phyloP scores from a whole-genome alignment of 2,113 vertebrate species.

The Beaufortia kweichowensis region DNA sequence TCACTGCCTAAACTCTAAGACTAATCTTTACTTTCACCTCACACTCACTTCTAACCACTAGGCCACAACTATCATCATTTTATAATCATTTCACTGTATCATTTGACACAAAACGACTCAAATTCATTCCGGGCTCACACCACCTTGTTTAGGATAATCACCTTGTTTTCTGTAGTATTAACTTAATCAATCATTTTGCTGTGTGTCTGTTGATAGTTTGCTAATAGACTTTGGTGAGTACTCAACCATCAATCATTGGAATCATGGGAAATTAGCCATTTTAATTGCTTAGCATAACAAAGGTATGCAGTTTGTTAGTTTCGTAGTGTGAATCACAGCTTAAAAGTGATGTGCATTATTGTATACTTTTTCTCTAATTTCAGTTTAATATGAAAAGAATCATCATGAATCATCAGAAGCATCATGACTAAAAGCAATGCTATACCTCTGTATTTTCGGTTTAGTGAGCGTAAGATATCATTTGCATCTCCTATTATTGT shows the following conservation, averaged over 20 bases:
- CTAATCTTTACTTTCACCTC: too few relatives aligned
- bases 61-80: too few relatives aligned
- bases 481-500: slow-evolving; percentile 7
- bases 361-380: background rate
- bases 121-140: too few relatives aligned
- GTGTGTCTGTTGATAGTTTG: background rate
- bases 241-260: background rate
- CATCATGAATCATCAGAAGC: too few relatives aligned
- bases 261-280: background rate
- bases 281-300: background rate
- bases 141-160: background rate
- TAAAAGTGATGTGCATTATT: background rate
- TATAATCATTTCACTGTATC: too few relatives aligned
- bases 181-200: too few relatives aligned
- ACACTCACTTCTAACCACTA: too few relatives aligned
- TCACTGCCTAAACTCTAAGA: too few relatives aligned
- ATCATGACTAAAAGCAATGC: too few relatives aligned
- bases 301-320: background rate
- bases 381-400: too few relatives aligned
- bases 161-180: background rate
- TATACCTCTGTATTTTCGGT: too few relatives aligned
- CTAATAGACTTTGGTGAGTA: background rate
- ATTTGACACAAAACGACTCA: too few relatives aligned
- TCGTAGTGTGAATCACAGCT: background rate
- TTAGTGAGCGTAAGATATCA: background rate